Conservation (phyloP, 2,888 invertebrate genomes). For the Subacronicta megacephala region DNA sequence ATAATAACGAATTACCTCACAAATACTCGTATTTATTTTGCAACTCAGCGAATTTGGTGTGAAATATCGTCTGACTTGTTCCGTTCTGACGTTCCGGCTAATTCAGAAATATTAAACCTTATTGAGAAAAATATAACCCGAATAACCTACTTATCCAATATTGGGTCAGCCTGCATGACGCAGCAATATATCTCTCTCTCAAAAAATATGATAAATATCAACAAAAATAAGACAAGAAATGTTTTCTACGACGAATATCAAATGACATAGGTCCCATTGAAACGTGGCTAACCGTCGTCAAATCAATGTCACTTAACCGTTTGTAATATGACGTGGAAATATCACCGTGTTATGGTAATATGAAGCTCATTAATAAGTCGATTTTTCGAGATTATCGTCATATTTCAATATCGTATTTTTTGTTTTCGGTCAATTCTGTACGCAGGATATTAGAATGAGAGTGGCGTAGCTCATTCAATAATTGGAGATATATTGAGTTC, state of each 20-base stretch:
- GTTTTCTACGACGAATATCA: conserved; percentile 32
- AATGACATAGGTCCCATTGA: conserved; percentile 38
- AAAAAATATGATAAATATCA: conserved; percentile 1
- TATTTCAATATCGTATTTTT: conserved; percentile 1
- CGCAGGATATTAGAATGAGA: too few relatives aligned
- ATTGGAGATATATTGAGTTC: too few relatives aligned
- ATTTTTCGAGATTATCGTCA: conserved; percentile 5
- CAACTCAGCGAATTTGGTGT: background rate
- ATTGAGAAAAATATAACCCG: background rate
- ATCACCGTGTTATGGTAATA: conserved; percentile 44
- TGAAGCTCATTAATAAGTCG: conserved; percentile 29
- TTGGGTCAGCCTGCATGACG: conserved; percentile 10
- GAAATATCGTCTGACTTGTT: background rate
- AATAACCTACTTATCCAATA: conserved; percentile 10
- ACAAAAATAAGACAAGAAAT: conserved; percentile 11
- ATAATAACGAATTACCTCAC: too few relatives aligned
- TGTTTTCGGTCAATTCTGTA: background rate
- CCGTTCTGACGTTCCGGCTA: too few relatives aligned
- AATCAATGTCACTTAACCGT: conserved; percentile 57
- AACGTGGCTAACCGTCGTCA: conserved; percentile 60
- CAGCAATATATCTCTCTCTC: background rate
- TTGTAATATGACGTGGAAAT: conserved; percentile 43
- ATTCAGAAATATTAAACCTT: background rate
- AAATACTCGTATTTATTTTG: too few relatives aligned
- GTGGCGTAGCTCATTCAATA: too few relatives aligned